Evolutionary conservation across 2,888 invertebrate species (phyloP).

Genomic region (Ditylenchus weischeri): DNA sequence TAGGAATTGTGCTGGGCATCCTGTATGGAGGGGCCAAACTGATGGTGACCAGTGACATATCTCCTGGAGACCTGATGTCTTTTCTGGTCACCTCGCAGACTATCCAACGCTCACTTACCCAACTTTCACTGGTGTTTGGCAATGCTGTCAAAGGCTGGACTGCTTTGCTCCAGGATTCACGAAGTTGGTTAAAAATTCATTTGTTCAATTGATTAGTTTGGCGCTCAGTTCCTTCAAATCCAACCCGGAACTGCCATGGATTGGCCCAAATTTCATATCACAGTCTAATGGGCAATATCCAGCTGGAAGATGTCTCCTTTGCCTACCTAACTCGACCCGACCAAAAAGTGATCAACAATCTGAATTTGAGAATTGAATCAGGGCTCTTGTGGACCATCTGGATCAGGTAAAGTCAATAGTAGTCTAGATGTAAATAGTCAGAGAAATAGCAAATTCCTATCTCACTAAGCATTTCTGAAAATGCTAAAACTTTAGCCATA

Average conservation of each 20-base stretch:
- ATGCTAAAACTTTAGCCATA: background rate
- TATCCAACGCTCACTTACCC: slow-evolving; percentile 84
- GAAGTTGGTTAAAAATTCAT: slow-evolving; percentile 12
- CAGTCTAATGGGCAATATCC: slow-evolving; percentile 74
- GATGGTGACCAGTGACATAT: slow-evolving; percentile 76
- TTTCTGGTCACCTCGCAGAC: slow-evolving; percentile 92
- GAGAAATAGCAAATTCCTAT: too few relatives aligned
- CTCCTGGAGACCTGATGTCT: slow-evolving; percentile 89
- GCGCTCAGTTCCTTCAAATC: slow-evolving; percentile 18
- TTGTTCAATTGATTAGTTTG: background rate
- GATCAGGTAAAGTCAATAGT: slow-evolving; percentile 69
- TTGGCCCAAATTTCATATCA: slow-evolving; percentile 71
- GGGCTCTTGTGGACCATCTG: slow-evolving; percentile 87
- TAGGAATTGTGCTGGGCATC: slow-evolving; percentile 79
- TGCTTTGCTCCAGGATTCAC: slow-evolving; percentile 25
- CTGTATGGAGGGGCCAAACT: slow-evolving; percentile 85
- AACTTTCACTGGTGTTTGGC: slow-evolving; percentile 84
- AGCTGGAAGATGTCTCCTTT: slow-evolving; percentile 81
- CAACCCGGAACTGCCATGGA: slow-evolving; percentile 63
- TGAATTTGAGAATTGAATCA: slow-evolving; percentile 76
- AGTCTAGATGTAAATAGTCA: background rate
- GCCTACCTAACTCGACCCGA: slow-evolving; percentile 75
- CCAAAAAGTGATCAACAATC: slow-evolving; percentile 72
- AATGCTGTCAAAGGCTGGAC: slow-evolving; percentile 75
- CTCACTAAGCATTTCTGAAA: background rate